Conservation (phyloP, 2,113 vertebrate genomes). For the Platysteira castanea region DNA sequence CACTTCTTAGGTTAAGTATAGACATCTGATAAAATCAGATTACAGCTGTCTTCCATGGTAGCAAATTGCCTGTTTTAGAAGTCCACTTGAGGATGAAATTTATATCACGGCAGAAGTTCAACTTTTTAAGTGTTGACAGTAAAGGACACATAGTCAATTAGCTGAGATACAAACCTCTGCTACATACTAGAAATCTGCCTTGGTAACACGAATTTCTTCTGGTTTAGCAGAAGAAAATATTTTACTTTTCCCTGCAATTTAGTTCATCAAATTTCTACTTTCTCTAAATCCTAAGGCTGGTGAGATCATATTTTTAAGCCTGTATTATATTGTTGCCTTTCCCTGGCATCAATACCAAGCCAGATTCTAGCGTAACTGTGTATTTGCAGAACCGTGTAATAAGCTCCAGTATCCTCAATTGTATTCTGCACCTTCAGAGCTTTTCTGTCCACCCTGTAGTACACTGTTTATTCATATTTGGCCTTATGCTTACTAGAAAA, state of each 20-base stretch:
- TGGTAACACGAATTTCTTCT: not conserved
- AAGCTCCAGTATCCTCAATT: not conserved
- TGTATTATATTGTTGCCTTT: not conserved
- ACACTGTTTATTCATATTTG: not conserved
- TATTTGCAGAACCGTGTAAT: not conserved
- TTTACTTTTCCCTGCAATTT: not conserved
- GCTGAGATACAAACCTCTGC: not conserved
- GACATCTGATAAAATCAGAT: not conserved
- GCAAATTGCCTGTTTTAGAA: not conserved
- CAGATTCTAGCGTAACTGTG: not conserved
- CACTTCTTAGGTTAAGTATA: not conserved
- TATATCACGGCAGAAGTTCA: not conserved
- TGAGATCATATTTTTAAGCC: not conserved
- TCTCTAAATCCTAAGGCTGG: not conserved
- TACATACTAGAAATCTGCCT: not conserved
- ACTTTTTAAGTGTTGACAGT: not conserved
- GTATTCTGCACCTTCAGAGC: not conserved
- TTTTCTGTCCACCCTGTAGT: not conserved
- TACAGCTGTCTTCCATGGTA: not conserved
- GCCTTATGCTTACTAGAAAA: not conserved
- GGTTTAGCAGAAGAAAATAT: not conserved
- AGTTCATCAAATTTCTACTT: not conserved
- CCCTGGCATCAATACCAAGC: not conserved
- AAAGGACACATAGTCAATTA: not conserved
- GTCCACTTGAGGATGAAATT: not conserved